Percentiles rank a stretch among this genome's conserved stretches.
These are phyloP conservation scores for Muraenolepis orangiensis DNA, from an alignment of 2,797 vertebrate species.

Conservation along the genomic window DNA sequence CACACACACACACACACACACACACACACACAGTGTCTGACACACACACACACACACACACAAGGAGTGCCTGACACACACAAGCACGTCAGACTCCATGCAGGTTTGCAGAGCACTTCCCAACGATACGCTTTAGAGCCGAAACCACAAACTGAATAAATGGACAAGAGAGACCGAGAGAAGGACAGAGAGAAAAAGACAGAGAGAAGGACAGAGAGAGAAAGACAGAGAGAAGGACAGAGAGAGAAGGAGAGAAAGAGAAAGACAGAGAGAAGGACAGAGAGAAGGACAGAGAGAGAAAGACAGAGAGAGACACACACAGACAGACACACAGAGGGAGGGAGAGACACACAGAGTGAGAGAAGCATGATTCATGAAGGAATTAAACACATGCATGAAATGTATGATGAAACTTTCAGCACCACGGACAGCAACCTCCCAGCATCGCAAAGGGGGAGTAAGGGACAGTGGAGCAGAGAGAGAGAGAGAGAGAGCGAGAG, in stretches of 20 bases:
- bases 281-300: constrained; percentile 18
- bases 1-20: no score
- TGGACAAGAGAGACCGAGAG: neutral
- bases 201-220: neutral
- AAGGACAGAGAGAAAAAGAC: neutral
- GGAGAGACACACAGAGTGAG: constrained; percentile 36
- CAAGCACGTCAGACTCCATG: no score
- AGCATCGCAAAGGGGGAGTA: constrained; percentile 15
- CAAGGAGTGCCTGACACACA: neutral
- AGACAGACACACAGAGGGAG: constrained; percentile 37
- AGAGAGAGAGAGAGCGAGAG: neutral
- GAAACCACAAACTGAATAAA: neutral
- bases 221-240: no score
- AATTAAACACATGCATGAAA: constrained; percentile 54
- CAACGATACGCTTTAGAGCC: no score
- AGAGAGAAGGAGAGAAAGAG: neutral
- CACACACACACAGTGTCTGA: no score
- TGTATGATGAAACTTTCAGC: constrained; percentile 72
- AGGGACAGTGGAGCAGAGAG: neutral
- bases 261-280: constrained; percentile 16
- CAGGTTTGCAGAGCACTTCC: no score
- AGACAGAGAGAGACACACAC: constrained; percentile 21
- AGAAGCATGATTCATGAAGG: constrained; percentile 39
- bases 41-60: no score
- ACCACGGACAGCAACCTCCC: constrained; percentile 70